Percentiles rank a stretch among this genome's conserved stretches.
These are phyloP conservation scores for Diabrotica undecimpunctata DNA, from an alignment of 1,140 invertebrate species.

Conservation along the genomic window DNA sequence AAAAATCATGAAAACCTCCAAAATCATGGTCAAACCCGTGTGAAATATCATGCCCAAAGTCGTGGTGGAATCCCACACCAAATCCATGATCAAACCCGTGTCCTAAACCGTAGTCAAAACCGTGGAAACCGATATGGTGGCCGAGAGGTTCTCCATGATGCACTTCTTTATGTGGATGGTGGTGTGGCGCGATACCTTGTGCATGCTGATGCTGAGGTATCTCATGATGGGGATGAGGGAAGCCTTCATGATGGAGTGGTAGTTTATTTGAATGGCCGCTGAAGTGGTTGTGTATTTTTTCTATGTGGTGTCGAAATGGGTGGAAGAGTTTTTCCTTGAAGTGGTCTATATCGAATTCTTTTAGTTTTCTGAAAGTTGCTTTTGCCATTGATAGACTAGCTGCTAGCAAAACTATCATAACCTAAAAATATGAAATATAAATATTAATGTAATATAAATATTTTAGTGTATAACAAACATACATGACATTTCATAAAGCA, in stretches of 20 bases:
- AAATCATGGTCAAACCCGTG: not conserved
- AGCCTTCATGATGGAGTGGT: not conserved
- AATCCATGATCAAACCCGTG: not conserved
- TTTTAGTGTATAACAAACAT: no score
- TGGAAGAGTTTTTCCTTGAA: conserved; percentile 10
- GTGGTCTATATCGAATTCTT: conserved; percentile 11
- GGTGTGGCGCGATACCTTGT: not conserved
- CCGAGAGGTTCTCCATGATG: not conserved
- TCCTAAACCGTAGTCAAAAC: not conserved
- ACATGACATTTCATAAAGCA: no score
- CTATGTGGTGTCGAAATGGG: not conserved
- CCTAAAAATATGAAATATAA: not conserved
- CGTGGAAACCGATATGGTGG: not conserved
- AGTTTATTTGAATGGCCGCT: no score
- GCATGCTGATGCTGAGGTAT: not conserved
- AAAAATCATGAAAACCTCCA: not conserved
- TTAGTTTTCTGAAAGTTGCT: conserved; percentile 11
- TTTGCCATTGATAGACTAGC: not conserved
- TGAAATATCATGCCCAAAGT: not conserved
- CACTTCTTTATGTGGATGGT: not conserved
- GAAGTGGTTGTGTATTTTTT: not conserved
- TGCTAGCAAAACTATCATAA: conserved; percentile 9
- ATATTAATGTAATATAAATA: no score
- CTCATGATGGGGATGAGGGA: not conserved
- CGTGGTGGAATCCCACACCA: conserved; percentile 2